phyloP scores from a whole-genome alignment of 2,113 vertebrate species.

The Fregata magnificens region DNA sequence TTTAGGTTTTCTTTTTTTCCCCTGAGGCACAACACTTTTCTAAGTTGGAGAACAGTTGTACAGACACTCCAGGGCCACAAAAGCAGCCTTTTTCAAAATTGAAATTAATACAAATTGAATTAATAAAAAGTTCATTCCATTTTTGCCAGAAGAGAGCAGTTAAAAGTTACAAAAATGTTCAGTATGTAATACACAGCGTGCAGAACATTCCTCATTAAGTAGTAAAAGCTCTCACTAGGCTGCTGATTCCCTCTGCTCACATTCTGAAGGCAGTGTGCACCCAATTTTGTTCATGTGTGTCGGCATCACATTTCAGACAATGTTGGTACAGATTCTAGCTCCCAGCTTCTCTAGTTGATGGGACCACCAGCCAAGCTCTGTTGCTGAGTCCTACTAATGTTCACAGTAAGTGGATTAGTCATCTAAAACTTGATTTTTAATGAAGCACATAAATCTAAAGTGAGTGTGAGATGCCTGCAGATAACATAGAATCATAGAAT shows the following conservation, averaged over 20 bases:
- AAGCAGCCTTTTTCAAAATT: not conserved
- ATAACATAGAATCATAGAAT: no score
- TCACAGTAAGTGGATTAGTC: not conserved
- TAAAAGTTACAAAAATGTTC: not conserved
- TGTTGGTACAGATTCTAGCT: not conserved
- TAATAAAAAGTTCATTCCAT: not conserved
- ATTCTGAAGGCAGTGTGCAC: not conserved
- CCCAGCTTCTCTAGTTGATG: not conserved
- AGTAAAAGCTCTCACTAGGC: not conserved
- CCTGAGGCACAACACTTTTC: not conserved
- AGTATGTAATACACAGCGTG: not conserved
- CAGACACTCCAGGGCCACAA: not conserved
- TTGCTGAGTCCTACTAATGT: not conserved
- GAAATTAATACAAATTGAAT: not conserved
- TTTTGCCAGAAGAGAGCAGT: not conserved
- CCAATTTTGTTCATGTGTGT: not conserved
- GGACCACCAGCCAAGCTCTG: not conserved
- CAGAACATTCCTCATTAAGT: not conserved
- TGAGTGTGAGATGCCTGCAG: not conserved
- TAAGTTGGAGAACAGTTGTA: not conserved
- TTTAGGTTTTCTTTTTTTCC: not conserved
- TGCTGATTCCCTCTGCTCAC: not conserved
- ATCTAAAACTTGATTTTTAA: not conserved
- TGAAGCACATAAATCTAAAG: not conserved
- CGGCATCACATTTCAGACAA: not conserved